phyloP scores from a whole-genome alignment of 2,888 invertebrate species.

The Monochamus alternatus region DNA sequence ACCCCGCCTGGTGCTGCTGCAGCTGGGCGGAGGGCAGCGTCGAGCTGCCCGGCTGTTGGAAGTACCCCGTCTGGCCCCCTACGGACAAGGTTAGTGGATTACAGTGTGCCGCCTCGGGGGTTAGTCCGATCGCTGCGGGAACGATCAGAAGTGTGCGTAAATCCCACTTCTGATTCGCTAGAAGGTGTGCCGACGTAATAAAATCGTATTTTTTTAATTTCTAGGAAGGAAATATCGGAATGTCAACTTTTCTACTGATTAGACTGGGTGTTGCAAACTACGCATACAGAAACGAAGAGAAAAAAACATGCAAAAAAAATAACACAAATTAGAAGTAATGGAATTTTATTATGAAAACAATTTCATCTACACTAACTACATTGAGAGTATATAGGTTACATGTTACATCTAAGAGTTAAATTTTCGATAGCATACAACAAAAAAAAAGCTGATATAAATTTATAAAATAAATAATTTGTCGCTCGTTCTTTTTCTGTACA shows the following conservation, averaged over 20 bases:
- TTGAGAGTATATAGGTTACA: conserved; percentile 27
- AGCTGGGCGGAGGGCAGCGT: conserved; percentile 70
- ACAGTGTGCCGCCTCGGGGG: not conserved
- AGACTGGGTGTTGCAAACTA: not conserved
- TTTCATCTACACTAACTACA: conserved; percentile 52
- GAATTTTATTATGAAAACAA: conserved; percentile 53
- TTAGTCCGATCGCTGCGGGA: not conserved
- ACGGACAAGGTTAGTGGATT: conserved; percentile 45
- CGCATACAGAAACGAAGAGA: conserved; percentile 4
- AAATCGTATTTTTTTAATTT: too few species aligned
- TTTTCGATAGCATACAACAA: conserved; percentile 19
- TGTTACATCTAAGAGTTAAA: conserved; percentile 29
- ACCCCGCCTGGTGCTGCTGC: conserved; percentile 69
- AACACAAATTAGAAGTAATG: conserved; percentile 54
- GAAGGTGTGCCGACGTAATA: not conserved
- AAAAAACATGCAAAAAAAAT: conserved; percentile 56
- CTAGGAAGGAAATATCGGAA: too few species aligned
- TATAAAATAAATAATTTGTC: conserved; percentile 29
- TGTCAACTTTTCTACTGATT: too few species aligned
- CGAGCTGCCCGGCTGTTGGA: conserved; percentile 71
- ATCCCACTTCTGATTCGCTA: not conserved
- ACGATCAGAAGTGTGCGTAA: not conserved
- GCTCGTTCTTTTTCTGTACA: conserved; percentile 15
- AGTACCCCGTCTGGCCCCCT: conserved; percentile 72
- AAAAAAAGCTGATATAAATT: conserved; percentile 27